These are phyloP conservation scores for Mythimna loreyi DNA, from an alignment of 2,888 invertebrate species.

Conservation along the genomic window DNA sequence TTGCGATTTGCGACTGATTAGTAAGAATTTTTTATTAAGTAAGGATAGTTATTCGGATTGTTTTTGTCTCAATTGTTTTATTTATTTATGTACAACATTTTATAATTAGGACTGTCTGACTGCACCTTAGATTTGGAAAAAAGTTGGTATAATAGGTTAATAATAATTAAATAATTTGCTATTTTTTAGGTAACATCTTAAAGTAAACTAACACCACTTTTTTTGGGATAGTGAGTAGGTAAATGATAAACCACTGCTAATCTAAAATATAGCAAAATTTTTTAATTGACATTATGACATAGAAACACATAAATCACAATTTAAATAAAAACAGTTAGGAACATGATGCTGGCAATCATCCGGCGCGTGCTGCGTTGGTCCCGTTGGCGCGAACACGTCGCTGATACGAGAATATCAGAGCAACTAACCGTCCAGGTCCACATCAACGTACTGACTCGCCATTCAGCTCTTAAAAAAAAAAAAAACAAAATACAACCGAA, in stretches of 20 bases:
- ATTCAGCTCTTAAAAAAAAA: not conserved
- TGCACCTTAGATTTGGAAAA: not conserved
- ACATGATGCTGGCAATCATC: constrained; percentile 59
- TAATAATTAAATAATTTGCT: no score
- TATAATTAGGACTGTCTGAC: not conserved
- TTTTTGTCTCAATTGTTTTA: no score
- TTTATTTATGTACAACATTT: not conserved
- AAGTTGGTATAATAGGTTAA: not conserved
- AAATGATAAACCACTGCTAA: not conserved
- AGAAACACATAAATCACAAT: constrained; percentile 50
- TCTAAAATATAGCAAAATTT: no score
- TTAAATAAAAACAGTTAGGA: constrained; percentile 60
- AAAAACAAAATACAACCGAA: no score
- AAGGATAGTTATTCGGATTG: not conserved
- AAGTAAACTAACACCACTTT: not conserved
- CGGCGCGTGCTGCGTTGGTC: constrained; percentile 58
- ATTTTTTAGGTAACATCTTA: not conserved
- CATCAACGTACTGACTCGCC: constrained; percentile 13
- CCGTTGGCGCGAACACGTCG: constrained; percentile 66
- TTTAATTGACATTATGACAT: constrained; percentile 32
- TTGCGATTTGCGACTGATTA: no score
- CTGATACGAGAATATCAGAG: constrained; percentile 67
- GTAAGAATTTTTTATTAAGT: not conserved
- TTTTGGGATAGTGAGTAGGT: no score
- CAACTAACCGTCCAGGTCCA: constrained; percentile 68